These are phyloP conservation scores for Cyaniris semiargus DNA, from an alignment of 2,888 invertebrate species.

Conservation along the genomic window DNA sequence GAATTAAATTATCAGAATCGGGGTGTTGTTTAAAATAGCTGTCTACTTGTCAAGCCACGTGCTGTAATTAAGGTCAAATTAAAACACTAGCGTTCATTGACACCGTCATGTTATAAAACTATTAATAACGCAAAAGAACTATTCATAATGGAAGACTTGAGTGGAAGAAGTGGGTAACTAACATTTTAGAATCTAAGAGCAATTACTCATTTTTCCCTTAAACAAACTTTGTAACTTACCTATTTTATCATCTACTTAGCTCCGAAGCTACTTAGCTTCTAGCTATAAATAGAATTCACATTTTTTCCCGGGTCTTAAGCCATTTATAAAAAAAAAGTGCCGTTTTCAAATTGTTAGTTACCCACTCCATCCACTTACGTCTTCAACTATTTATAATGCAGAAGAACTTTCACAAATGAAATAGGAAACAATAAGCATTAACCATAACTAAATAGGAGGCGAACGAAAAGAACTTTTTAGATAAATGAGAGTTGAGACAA, in stretches of 20 bases:
- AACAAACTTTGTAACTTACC: too few relatives aligned
- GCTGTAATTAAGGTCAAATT: slow-evolving; percentile 18
- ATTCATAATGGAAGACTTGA: neutral
- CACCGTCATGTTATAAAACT: neutral
- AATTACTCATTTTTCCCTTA: too few relatives aligned
- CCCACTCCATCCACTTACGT: too few relatives aligned
- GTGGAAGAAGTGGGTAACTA: neutral
- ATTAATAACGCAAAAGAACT: neutral
- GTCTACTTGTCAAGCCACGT: neutral
- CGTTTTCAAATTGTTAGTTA: too few relatives aligned
- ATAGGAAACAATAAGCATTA: slow-evolving; percentile 1
- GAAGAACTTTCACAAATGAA: slow-evolving; percentile 1
- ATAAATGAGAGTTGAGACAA: slow-evolving; percentile 30
- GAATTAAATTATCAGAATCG: neutral
- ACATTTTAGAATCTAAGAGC: too few relatives aligned
- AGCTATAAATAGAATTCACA: too few relatives aligned
- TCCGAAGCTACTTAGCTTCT: too few relatives aligned
- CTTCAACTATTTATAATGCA: neutral
- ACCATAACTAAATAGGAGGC: slow-evolving; percentile 12
- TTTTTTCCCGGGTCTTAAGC: too few relatives aligned
- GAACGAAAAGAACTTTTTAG: slow-evolving; percentile 29
- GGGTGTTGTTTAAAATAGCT: neutral
- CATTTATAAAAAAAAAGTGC: too few relatives aligned
- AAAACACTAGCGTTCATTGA: neutral
- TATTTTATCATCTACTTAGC: too few relatives aligned